These are phyloP conservation scores for Megalops cyprinoides DNA, from an alignment of 2,797 vertebrate genomes.

Conservation along the genomic window DNA sequence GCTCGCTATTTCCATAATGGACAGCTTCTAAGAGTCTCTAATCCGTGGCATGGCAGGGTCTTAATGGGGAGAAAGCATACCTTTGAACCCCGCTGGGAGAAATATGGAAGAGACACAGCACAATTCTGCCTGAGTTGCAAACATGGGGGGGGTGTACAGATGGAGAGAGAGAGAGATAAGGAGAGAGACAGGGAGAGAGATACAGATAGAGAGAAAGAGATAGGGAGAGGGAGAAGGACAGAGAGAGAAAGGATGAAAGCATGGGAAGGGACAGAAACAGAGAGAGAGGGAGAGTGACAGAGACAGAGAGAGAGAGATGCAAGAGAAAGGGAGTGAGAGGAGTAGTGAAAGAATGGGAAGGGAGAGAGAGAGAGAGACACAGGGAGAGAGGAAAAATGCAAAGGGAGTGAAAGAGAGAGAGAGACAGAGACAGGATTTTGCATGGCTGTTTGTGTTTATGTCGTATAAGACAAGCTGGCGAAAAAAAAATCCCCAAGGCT, in stretches of 20 bases:
- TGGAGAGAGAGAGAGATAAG: not conserved
- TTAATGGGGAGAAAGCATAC: not conserved
- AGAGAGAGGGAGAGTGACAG: not conserved
- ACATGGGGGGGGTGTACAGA: no score
- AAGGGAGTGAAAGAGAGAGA: not conserved
- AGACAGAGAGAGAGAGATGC: not conserved
- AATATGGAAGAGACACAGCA: not conserved
- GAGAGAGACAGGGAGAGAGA: not conserved
- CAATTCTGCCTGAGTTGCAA: not conserved
- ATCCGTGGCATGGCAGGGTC: not conserved
- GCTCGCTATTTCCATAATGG: not conserved
- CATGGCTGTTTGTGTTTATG: slow-evolving; percentile 12
- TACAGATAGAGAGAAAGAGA: not conserved
- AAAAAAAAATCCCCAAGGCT: not conserved
- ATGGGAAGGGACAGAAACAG: not conserved
- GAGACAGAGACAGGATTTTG: not conserved
- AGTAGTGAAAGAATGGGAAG: not conserved
- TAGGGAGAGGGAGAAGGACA: not conserved
- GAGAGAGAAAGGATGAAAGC: not conserved
- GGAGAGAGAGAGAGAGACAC: not conserved
- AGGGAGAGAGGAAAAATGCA: not conserved
- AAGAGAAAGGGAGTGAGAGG: not conserved
- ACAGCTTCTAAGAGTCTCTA: not conserved
- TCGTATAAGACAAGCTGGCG: not conserved
- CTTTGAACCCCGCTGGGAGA: not conserved